Percentiles rank a stretch among this genome's conserved stretches.
Conservation (phyloP, 2,113 vertebrate species). For the Calypte anna region DNA sequence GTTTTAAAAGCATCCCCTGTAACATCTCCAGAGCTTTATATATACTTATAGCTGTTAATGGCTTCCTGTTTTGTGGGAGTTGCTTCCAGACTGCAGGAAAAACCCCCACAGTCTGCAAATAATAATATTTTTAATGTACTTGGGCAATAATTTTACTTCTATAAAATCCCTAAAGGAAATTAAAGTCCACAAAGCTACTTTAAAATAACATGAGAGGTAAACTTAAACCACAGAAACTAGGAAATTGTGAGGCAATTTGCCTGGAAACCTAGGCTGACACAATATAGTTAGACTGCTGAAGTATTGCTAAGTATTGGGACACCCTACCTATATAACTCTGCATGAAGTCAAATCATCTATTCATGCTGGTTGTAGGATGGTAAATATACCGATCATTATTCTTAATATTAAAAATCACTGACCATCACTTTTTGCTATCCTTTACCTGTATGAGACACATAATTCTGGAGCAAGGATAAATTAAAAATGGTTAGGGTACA, state of each 20-base stretch:
- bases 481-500: neutral
- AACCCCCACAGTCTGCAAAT: neutral
- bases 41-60: neutral
- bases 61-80: neutral
- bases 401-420: neutral
- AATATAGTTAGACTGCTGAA: neutral
- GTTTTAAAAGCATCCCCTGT: neutral
- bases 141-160: neutral
- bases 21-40: neutral
- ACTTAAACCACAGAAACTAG: neutral
- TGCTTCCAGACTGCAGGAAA: neutral
- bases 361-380: neutral
- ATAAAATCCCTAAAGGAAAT: slow-evolving; percentile 6
- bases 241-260: neutral
- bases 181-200: neutral
- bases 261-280: neutral
- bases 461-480: neutral
- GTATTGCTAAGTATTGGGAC: neutral
- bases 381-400: neutral
- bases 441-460: neutral
- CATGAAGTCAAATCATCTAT: neutral
- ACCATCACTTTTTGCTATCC: neutral
- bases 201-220: neutral
- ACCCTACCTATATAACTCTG: neutral
- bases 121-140: neutral